phyloP scores from a whole-genome alignment of 1,140 invertebrate genomes.

The Drosophila ficusphila region DNA sequence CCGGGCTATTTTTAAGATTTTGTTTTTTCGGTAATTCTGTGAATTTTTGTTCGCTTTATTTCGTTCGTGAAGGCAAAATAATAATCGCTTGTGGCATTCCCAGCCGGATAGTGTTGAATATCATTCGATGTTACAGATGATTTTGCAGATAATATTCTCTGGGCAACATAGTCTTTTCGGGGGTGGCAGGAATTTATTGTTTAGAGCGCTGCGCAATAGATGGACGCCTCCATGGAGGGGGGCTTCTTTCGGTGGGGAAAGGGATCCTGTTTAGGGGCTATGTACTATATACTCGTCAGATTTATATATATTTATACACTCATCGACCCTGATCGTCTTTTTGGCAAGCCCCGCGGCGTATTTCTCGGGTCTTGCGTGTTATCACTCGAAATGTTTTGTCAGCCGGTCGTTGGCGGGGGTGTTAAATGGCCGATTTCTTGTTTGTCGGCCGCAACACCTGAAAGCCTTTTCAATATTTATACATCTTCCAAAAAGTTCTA shows the following conservation, averaged over 20 bases:
- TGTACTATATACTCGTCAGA: constrained; percentile 20
- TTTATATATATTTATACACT: constrained; percentile 50
- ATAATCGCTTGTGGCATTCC: constrained; percentile 81
- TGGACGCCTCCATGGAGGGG: constrained; percentile 10
- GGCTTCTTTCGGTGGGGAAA: too few relatives aligned
- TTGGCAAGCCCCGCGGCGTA: constrained; percentile 57
- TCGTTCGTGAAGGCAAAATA: constrained; percentile 71
- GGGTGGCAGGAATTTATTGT: constrained; percentile 16
- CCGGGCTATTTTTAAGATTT: constrained; percentile 47
- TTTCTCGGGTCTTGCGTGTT: constrained; percentile 43
- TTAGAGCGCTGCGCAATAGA: constrained; percentile 37
- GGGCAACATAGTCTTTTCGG: constrained; percentile 14
- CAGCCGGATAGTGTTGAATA: constrained; percentile 79
- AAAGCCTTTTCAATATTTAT: constrained; percentile 56
- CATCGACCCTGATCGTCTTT: constrained; percentile 70
- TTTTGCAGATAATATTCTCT: constrained; percentile 71
- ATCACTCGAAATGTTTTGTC: constrained; percentile 73
- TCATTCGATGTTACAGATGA: constrained; percentile 78
- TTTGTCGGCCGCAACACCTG: constrained; percentile 55
- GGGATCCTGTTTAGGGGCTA: constrained; percentile 1
- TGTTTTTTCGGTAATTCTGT: constrained; percentile 30
- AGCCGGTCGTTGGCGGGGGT: constrained; percentile 29
- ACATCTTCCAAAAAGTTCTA: constrained; percentile 29
- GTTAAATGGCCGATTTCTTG: constrained; percentile 40
- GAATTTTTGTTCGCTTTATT: constrained; percentile 32